Conservation (phyloP, 2,113 vertebrate species). For the Alligator mississippiensis region DNA sequence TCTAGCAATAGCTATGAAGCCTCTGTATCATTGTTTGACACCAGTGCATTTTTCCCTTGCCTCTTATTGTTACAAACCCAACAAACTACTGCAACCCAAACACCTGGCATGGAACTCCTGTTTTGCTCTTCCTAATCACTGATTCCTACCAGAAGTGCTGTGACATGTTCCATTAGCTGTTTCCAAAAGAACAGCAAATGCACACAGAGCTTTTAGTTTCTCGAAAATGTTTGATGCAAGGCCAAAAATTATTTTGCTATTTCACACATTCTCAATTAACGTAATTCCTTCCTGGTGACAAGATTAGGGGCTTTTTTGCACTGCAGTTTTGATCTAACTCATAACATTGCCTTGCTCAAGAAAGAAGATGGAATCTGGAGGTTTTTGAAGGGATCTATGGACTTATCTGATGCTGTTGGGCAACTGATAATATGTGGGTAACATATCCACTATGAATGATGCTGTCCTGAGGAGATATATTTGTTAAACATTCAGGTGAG, state of each 20-base stretch:
- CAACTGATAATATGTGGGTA: not conserved
- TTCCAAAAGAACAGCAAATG: not conserved
- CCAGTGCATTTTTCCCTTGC: not conserved
- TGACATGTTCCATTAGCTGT: not conserved
- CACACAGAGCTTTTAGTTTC: not conserved
- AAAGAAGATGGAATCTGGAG: not conserved
- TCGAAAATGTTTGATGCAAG: not conserved
- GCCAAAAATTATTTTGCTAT: not conserved
- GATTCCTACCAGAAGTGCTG: not conserved
- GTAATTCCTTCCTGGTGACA: not conserved
- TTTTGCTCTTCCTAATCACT: not conserved
- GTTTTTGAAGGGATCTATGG: not conserved
- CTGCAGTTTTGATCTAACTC: not conserved
- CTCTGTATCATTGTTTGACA: rapidly evolving
- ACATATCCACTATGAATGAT: not conserved
- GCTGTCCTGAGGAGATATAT: not conserved
- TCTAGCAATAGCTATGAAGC: not conserved
- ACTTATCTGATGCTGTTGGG: not conserved
- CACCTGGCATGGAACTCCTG: not conserved
- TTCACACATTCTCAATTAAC: not conserved
- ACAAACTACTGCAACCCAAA: not conserved
- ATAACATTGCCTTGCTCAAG: not conserved
- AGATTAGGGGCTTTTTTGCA: not conserved
- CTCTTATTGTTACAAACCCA: not conserved
- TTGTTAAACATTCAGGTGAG: not conserved